Percentiles rank a stretch among this genome's conserved stretches.
phyloP scores from a whole-genome alignment of 2,113 vertebrate genomes.

The Opisthocomus hoazin region DNA sequence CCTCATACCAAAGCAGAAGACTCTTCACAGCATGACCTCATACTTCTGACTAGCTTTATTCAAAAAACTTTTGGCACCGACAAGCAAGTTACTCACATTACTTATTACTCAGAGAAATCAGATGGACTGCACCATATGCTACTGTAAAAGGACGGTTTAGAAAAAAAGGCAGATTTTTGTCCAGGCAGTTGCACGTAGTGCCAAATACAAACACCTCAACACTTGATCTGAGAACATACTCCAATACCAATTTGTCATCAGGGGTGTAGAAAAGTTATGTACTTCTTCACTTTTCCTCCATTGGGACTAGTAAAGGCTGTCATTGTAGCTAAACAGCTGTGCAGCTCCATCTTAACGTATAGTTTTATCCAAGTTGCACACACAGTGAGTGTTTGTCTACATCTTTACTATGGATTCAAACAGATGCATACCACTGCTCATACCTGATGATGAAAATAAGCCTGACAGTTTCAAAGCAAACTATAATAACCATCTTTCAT shows the following conservation, averaged over 20 bases:
- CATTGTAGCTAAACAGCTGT: background rate
- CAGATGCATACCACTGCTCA: background rate
- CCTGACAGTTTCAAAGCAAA: background rate
- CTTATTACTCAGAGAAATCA: background rate
- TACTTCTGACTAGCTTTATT: background rate
- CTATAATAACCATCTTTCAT: background rate
- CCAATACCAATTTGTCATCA: background rate
- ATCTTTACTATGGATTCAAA: background rate
- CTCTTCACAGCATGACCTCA: background rate
- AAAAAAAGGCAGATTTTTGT: background rate
- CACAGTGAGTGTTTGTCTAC: background rate
- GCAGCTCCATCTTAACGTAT: background rate
- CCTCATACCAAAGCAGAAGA: background rate
- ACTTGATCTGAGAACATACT: background rate
- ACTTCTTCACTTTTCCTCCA: background rate
- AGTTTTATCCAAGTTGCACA: background rate
- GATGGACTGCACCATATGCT: background rate
- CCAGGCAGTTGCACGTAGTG: background rate
- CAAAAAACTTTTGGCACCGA: background rate
- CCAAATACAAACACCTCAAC: background rate
- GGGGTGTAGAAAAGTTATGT: background rate
- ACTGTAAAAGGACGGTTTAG: background rate
- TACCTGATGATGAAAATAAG: background rate
- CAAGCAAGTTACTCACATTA: background rate
- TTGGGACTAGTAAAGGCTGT: background rate